A percentile compares a stretch with the other conserved stretches of the same genome.
phyloP scores from a whole-genome alignment of 2,113 vertebrate species.

The rat (Rattus norvegicus) region GRCr8 NC_086024.1:89344001-89344500 shows the following conservation, averaged over 20 bases:
- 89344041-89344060: background rate
- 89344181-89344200: background rate
- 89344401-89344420: no score
- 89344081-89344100: background rate
- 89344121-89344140: constrained; percentile 3
- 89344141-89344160: background rate
- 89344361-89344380: background rate
- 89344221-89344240: background rate
- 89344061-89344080: background rate
- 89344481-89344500: no score
- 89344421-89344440: no score
- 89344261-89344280: background rate
- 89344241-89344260: constrained; percentile 20
- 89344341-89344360: background rate
- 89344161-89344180: background rate
- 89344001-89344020: background rate
- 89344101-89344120: background rate
- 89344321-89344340: background rate
- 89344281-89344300: background rate
- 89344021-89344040: background rate
- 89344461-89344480: no score
- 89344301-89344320: no score
- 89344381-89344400: background rate
- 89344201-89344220: background rate
- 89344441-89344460: no score